Percentiles rank a stretch among this genome's conserved stretches.
Evolutionary conservation across 2,113 vertebrate species (phyloP).

Genomic region (Podarcis raffonei): DNA sequence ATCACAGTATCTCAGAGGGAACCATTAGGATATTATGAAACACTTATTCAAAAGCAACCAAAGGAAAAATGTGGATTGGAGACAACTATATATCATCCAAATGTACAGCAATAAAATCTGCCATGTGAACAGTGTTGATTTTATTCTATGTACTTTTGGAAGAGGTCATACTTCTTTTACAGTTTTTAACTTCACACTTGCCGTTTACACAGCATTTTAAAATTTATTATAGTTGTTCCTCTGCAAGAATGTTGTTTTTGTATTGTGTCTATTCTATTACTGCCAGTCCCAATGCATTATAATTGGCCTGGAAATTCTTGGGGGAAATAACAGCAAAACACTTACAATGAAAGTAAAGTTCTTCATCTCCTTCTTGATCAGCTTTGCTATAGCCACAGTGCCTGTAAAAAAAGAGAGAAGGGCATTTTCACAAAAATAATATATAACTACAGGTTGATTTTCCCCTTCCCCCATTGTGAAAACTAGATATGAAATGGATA

Average conservation of each 20-base stretch:
- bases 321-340: slow-evolving; percentile 72
- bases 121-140: slow-evolving; percentile 45
- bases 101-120: slow-evolving; percentile 55
- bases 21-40: slow-evolving; percentile 77
- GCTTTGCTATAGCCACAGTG: slow-evolving; percentile 99
- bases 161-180: slow-evolving; percentile 53
- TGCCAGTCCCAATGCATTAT: slow-evolving; percentile 30
- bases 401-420: slow-evolving; percentile 71
- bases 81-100: slow-evolving; percentile 47
- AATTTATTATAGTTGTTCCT: slow-evolving; percentile 44
- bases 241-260: slow-evolving; percentile 45
- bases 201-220: slow-evolving; percentile 39
- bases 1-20: slow-evolving; percentile 73
- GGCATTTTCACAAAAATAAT: slow-evolving; percentile 41
- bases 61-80: slow-evolving; percentile 49
- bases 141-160: slow-evolving; percentile 49
- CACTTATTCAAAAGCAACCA: slow-evolving; percentile 65
- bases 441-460: not conserved
- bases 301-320: slow-evolving; percentile 50
- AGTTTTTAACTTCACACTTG: slow-evolving; percentile 46
- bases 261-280: slow-evolving; percentile 48
- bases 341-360: slow-evolving; percentile 99
- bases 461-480: not conserved
- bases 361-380: slow-evolving; percentile 98
- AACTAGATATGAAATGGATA: not conserved